Evolutionary conservation across 2,888 invertebrate species (phyloP).

Genomic region (Drosophila pseudotakahashii): DNA sequence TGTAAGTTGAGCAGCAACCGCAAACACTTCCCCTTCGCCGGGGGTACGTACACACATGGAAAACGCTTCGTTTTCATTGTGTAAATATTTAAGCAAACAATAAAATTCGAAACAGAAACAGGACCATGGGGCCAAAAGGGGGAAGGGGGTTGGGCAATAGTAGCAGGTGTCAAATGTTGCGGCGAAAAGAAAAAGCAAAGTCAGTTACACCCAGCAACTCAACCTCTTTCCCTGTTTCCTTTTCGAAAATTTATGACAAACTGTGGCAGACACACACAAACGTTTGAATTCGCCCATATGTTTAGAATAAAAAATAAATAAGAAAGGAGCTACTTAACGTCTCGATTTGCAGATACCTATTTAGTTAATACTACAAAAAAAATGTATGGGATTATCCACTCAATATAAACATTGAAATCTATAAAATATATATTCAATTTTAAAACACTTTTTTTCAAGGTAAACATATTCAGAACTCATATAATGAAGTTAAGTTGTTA

Average conservation of each 20-base stretch:
- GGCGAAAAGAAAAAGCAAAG: slow-evolving; percentile 69
- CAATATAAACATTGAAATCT: no score
- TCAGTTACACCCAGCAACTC: slow-evolving; percentile 45
- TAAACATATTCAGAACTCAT: no score
- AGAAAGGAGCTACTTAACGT: not conserved
- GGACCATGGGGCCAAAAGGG: not conserved
- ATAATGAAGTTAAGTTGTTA: no score
- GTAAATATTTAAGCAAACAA: slow-evolving; percentile 77
- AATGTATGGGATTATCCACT: no score
- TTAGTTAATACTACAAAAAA: no score
- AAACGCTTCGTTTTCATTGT: slow-evolving; percentile 70
- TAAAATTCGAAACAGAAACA: slow-evolving; percentile 58
- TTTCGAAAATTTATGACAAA: slow-evolving; percentile 60
- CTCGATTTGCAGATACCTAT: no score
- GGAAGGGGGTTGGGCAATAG: slow-evolving; percentile 28
- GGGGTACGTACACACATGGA: slow-evolving; percentile 19
- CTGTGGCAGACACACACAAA: slow-evolving; percentile 38
- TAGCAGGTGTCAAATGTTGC: slow-evolving; percentile 75
- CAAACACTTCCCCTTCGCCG: slow-evolving; percentile 19
- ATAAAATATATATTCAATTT: no score
- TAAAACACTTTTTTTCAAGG: no score
- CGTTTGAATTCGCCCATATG: slow-evolving; percentile 70
- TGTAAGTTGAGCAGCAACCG: slow-evolving; percentile 23
- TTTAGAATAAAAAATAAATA: slow-evolving; percentile 52
- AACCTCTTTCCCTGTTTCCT: not conserved